Conservation (phyloP, 2,113 vertebrate species). For the Apistogramma diplotaenia region DNA sequence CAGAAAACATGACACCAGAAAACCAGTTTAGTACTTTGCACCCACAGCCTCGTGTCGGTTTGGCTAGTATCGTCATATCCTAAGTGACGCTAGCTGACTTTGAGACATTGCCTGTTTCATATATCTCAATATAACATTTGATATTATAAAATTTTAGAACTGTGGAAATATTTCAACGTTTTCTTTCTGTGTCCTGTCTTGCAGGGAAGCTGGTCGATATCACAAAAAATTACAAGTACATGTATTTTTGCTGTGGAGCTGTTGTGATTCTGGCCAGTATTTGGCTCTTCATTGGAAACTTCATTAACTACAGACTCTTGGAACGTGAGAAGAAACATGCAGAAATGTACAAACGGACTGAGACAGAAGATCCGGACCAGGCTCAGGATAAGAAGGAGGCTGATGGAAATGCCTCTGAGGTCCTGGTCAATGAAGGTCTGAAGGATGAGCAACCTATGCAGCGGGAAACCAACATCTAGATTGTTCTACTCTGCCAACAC, state of each 20-base stretch:
- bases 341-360: conserved; percentile 72
- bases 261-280: conserved; percentile 87
- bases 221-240: conserved; percentile 89
- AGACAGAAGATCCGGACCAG: conserved; percentile 73
- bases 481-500: background rate
- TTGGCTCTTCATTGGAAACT: conserved; percentile 94
- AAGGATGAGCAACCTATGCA: conserved; percentile 76
- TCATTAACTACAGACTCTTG: conserved; percentile 92
- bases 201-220: conserved; percentile 92
- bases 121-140: background rate
- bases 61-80: too few species aligned
- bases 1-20: background rate
- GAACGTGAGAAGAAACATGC: conserved; percentile 83
- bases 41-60: background rate
- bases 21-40: background rate
- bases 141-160: background rate
- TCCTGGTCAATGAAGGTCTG: conserved; percentile 50
- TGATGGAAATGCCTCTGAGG: conserved; percentile 49
- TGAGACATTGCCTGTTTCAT: background rate
- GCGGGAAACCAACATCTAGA: conserved; percentile 93
- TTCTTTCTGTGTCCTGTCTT: conserved; percentile 35
- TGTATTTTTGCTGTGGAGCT: conserved; percentile 90
- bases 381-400: conserved; percentile 60
- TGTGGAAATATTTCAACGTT: background rate
- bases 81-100: background rate